Evolutionary conservation across 2,888 invertebrate genomes (phyloP).

Genomic region (Dryocosmus kuriphilus): DNA sequence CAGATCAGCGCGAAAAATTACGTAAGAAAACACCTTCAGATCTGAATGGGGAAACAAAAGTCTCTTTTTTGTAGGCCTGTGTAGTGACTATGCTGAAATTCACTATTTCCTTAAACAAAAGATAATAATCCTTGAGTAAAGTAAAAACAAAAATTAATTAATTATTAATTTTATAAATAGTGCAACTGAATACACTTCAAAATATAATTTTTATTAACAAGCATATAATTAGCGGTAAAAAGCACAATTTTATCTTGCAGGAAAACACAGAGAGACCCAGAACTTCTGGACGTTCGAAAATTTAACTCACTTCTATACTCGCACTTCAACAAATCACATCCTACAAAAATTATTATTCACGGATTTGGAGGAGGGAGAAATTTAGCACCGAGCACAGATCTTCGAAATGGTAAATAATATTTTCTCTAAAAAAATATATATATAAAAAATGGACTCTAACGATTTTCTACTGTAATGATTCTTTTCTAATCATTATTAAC

Average conservation of each 20-base stretch:
- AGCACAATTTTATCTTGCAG: slow-evolving; percentile 74
- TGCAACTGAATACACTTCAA: too few species aligned
- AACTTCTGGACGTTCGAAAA: slow-evolving; percentile 85
- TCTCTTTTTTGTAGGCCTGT: too few species aligned
- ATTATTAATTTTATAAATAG: background rate
- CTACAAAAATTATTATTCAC: slow-evolving; percentile 93
- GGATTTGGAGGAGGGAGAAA: slow-evolving; percentile 93
- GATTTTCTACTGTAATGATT: background rate
- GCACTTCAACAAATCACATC: slow-evolving; percentile 87
- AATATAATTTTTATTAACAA: too few species aligned
- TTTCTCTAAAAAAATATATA: background rate
- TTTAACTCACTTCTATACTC: slow-evolving; percentile 86
- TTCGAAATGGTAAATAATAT: slow-evolving; percentile 82
- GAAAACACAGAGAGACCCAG: slow-evolving; percentile 86
- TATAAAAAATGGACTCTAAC: background rate
- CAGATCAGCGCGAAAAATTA: too few species aligned
- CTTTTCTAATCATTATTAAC: background rate
- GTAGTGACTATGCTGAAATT: background rate
- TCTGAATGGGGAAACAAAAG: too few species aligned
- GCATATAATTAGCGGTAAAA: too few species aligned
- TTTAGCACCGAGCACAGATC: slow-evolving; percentile 90
- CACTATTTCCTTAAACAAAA: background rate
- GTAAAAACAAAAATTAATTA: background rate
- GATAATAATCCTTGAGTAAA: background rate
- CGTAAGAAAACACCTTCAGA: too few species aligned